A percentile compares a stretch with the other conserved stretches of the same genome.
Conservation (phyloP, 1,140 invertebrate species). For the Pemphigus obesinymphae region DNA sequence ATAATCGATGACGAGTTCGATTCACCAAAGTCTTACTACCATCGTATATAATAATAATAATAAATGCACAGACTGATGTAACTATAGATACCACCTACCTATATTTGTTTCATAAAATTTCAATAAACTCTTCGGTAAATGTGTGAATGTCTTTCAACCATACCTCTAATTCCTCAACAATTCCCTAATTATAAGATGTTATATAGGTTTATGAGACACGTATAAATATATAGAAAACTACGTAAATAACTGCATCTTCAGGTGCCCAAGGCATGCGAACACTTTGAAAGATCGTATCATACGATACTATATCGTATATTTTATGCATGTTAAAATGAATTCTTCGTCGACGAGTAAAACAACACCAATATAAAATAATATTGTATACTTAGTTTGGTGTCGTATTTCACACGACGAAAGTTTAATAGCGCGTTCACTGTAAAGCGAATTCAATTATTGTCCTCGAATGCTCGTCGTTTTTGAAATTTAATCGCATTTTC, state of each 20-base stretch:
- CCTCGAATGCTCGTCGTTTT: not conserved
- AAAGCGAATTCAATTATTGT: not conserved
- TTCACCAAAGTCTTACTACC: too few relatives aligned
- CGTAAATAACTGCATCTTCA: not conserved
- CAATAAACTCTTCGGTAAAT: too few relatives aligned
- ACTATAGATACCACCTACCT: too few relatives aligned
- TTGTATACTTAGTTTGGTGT: not conserved
- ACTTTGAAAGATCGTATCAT: not conserved
- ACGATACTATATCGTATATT: not conserved
- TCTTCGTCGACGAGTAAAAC: not conserved
- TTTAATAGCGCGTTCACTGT: not conserved
- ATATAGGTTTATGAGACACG: not conserved
- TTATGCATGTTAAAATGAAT: not conserved
- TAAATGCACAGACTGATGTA: too few relatives aligned
- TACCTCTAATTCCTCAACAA: not conserved
- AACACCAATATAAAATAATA: slow-evolving; percentile 1
- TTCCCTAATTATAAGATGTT: not conserved
- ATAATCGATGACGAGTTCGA: too few relatives aligned
- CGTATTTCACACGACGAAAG: not conserved
- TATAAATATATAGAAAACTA: too few relatives aligned
- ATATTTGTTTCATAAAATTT: too few relatives aligned
- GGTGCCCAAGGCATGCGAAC: not conserved
- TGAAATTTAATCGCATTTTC: not conserved
- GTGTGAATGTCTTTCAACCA: not conserved
- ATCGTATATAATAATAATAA: too few relatives aligned